Base-by-base conservation (phyloP, 2,888 invertebrate genomes). In the Barypeithes pellucidus region DNA sequence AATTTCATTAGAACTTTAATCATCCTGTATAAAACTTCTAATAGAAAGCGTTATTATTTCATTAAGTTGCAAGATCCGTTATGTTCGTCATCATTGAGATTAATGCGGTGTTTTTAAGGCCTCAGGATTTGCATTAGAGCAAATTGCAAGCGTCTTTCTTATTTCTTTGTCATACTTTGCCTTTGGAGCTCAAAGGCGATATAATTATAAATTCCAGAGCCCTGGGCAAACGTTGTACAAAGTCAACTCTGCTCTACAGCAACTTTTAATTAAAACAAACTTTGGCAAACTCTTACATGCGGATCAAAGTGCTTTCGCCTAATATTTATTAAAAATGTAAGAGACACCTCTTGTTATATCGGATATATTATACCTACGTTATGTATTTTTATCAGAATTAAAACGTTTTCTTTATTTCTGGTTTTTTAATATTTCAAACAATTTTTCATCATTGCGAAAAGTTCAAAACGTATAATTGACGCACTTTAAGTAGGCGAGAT, bases 261-360 rank as follows among this genome's bases (percentile, higher is more conserved):
- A 85, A 85, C 84, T 85, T 85, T 85, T 85, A 85, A 85, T 85
- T 85, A 85, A 85, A 85, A 84, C 84, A 84, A 85, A 85, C 84
- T 84, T 81, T 77, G 80, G 79, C 59, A 60, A 75, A 81, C 79
- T 81, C 80, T 78, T 82, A 80, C 79, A 81, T 80, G 80, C 81
- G 84, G 84, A 85, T 85, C 85, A 85, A 85, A 85, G 85, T 83
- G 81, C 80, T 81, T 81, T 79, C 75, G 79, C 79, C 80, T 80
- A 80, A 78, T 79, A 82, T 84, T 82, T 84, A 82, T 83, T 81
- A 84, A 85, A 84, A 84, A 84, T 83, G 79, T 78, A 83, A 81
- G 80, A 80, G 80, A 81, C 81, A 80, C 80, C 78, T 77, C 54
- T 33, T 43, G 33, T 20, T 57, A 70, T 16, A 57, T 54, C 14